A percentile compares a stretch with the other conserved stretches of the same genome.
Evolutionary conservation across 1,140 invertebrate species (phyloP).

Genomic region (Euschistus heros): DNA sequence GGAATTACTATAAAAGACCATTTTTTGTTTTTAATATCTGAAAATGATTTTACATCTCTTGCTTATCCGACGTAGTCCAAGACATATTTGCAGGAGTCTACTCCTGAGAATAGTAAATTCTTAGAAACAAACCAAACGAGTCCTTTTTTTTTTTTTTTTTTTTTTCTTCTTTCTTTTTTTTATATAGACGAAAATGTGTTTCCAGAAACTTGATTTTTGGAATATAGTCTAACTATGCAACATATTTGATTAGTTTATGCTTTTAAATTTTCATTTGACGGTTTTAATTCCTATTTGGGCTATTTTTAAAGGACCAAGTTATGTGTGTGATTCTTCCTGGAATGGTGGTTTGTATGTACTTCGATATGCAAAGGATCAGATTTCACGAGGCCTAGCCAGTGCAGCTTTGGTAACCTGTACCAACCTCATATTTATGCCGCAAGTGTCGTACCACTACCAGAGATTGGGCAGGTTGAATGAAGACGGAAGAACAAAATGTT

Average conservation of each 20-base stretch:
- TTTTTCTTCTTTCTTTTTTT: neutral
- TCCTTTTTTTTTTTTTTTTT: neutral
- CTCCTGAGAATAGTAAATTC: too few relatives aligned
- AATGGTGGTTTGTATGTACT: slow-evolving; percentile 55
- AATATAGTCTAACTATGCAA: neutral
- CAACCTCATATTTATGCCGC: slow-evolving; percentile 50
- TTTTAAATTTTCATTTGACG: neutral
- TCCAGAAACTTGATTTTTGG: neutral
- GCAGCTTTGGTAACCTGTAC: slow-evolving; percentile 57
- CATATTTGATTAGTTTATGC: neutral
- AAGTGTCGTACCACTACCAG: slow-evolving; percentile 47
- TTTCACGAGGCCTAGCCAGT: slow-evolving; percentile 52
- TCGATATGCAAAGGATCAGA: slow-evolving; percentile 47
- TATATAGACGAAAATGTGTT: neutral
- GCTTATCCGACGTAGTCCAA: too few relatives aligned
- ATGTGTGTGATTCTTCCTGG: slow-evolving; percentile 58
- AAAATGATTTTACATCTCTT: too few relatives aligned
- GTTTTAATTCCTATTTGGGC: neutral
- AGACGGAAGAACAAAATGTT: slow-evolving; percentile 57
- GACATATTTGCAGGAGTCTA: too few relatives aligned
- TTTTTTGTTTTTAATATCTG: too few relatives aligned
- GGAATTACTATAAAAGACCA: too few relatives aligned
- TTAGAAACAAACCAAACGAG: too few relatives aligned
- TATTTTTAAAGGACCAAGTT: slow-evolving; percentile 49
- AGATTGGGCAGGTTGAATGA: slow-evolving; percentile 48